These are phyloP conservation scores for Papilio polytes DNA, from an alignment of 1,140 invertebrate species.

Conservation along the genomic window DNA sequence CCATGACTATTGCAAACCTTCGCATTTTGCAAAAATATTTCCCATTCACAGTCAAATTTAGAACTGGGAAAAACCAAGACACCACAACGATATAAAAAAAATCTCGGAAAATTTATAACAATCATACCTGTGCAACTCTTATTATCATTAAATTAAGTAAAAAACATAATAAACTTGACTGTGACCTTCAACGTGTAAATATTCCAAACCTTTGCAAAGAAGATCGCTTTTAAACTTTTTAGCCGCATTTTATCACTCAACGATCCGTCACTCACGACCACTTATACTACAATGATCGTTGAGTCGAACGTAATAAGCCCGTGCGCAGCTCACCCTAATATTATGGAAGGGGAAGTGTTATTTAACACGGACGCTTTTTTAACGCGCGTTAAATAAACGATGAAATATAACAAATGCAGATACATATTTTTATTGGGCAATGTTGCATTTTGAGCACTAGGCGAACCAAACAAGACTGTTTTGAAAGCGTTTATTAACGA, in stretches of 20 bases:
- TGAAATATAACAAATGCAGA: background rate
- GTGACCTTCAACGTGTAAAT: conserved; percentile 10
- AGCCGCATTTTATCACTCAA: conserved; percentile 2
- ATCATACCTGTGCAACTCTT: background rate
- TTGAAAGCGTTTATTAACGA: too few relatives aligned
- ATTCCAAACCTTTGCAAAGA: conserved; percentile 29
- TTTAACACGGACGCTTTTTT: background rate
- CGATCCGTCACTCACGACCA: conserved; percentile 13
- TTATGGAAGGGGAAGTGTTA: conserved; percentile 1
- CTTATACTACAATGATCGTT: conserved; percentile 10
- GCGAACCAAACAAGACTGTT: too few relatives aligned
- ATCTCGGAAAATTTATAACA: too few relatives aligned
- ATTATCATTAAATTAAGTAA: background rate
- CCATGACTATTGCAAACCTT: too few relatives aligned
- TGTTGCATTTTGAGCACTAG: too few relatives aligned
- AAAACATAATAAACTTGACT: background rate
- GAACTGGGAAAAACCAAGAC: too few relatives aligned
- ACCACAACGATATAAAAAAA: too few relatives aligned
- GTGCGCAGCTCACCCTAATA: background rate
- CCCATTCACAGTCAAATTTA: too few relatives aligned
- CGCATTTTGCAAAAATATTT: too few relatives aligned
- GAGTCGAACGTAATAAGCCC: background rate
- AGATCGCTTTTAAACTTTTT: conserved; percentile 23
- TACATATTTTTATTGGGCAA: too few relatives aligned
- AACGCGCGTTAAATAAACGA: background rate